Conservation (phyloP, 2,797 vertebrate genomes). For the Buphagus erythrorhynchus region DNA sequence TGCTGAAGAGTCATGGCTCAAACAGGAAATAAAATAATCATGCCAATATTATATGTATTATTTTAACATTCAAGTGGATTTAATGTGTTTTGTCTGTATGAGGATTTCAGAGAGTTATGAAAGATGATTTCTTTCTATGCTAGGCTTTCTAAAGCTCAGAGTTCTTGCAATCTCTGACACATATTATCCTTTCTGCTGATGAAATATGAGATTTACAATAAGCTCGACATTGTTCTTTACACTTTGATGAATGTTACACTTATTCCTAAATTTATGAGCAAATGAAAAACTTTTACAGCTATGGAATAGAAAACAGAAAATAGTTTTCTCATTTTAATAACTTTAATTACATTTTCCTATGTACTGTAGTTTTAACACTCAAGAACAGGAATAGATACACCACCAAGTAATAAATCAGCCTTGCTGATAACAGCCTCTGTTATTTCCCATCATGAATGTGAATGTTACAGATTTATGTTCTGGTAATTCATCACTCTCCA, state of each 20-base stretch:
- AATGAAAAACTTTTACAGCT: background rate
- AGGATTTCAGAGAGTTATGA: background rate
- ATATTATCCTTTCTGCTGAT: background rate
- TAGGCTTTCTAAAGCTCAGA: background rate
- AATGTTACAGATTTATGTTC: constrained; percentile 25
- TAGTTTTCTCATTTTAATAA: constrained; percentile 32
- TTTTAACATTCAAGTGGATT: background rate
- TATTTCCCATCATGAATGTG: background rate
- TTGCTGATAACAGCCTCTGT: constrained; percentile 6
- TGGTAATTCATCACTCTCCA: constrained; percentile 37
- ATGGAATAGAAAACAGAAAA: background rate
- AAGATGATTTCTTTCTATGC: background rate
- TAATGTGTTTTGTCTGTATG: background rate
- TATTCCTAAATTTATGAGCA: background rate
- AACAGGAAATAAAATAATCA: background rate
- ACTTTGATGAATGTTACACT: background rate
- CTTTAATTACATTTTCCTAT: constrained; percentile 15
- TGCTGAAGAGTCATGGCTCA: background rate
- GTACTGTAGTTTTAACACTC: background rate
- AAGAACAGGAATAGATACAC: background rate
- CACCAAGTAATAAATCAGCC: constrained; percentile 44
- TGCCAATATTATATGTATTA: background rate
- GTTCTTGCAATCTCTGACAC: background rate
- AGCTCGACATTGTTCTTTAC: background rate
- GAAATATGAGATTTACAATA: constrained; percentile 21